A percentile compares a stretch with the other conserved stretches of the same genome.
Evolutionary conservation across 2,888 invertebrate species (phyloP).

Genomic region (Megalurothrips usitatus): DNA sequence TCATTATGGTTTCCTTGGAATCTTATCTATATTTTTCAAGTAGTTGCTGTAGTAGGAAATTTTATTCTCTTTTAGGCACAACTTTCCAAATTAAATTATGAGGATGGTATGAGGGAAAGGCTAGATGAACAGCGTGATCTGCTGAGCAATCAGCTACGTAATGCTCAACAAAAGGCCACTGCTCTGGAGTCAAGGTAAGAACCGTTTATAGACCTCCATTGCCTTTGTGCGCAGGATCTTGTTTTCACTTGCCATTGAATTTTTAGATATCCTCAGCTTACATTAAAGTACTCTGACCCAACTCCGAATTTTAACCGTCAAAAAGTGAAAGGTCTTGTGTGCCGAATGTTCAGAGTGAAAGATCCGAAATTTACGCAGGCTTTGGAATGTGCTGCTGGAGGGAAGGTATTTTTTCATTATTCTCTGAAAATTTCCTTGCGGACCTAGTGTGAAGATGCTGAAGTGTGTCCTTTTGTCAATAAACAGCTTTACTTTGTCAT

Average conservation of each 20-base stretch:
- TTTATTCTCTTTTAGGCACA: constrained; percentile 47
- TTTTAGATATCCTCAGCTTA: constrained; percentile 52
- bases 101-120: constrained; percentile 38
- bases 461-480: constrained; percentile 32
- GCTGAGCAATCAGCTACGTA: constrained; percentile 55
- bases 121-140: constrained; percentile 44
- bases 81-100: constrained; percentile 49
- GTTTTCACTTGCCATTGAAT: not conserved
- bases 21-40: not conserved
- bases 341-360: constrained; percentile 68
- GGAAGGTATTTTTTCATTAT: constrained; percentile 56
- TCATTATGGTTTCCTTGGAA: not conserved
- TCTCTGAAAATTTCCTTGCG: not conserved
- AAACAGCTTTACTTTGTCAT: constrained; percentile 83
- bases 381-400: constrained; percentile 80
- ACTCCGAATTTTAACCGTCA: constrained; percentile 63
- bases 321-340: constrained; percentile 72
- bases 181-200: constrained; percentile 49
- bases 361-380: constrained; percentile 70
- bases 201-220: not conserved
- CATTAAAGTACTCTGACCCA: constrained; percentile 75
- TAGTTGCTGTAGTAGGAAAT: not conserved
- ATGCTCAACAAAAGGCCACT: constrained; percentile 55
- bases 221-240: not conserved
- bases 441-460: not conserved